phyloP scores from a whole-genome alignment of 2,797 vertebrate species.

The Rhinichthys osculus region DNA sequence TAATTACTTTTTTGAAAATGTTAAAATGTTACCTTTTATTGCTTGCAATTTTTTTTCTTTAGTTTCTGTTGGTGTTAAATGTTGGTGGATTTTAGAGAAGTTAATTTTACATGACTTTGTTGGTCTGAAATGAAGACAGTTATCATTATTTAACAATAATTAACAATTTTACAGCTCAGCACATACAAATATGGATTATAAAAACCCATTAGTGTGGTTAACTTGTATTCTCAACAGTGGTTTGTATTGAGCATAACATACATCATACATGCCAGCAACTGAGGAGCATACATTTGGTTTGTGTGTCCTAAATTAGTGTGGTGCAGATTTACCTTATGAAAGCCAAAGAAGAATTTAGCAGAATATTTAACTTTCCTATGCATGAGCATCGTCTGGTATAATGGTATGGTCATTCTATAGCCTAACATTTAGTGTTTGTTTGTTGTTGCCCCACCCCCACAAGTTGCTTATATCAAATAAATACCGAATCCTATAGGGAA shows the following conservation, averaged over 20 bases:
- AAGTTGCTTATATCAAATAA: not conserved
- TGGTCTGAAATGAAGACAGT: not conserved
- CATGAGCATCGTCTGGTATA: not conserved
- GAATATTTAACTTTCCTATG: not conserved
- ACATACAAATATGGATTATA: not conserved
- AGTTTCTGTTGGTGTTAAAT: not conserved
- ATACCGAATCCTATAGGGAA: constrained; percentile 30
- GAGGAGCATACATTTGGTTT: not conserved
- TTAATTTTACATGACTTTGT: not conserved
- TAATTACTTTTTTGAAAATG: not conserved
- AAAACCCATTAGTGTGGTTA: not conserved
- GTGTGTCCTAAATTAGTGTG: not conserved
- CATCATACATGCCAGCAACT: not conserved
- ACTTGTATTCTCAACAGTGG: not conserved
- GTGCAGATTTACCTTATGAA: not conserved
- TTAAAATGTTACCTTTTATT: too few relatives aligned
- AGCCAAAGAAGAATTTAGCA: not conserved
- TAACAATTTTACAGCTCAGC: not conserved
- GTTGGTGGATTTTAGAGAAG: not conserved
- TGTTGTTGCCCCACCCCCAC: not conserved
- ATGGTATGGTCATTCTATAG: not conserved
- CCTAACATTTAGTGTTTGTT: not conserved
- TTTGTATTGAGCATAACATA: not conserved
- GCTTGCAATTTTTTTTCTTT: not conserved
- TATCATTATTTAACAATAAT: not conserved